Base-by-base conservation (phyloP, 1,140 invertebrate species). In the Linepithema humile region DNA sequence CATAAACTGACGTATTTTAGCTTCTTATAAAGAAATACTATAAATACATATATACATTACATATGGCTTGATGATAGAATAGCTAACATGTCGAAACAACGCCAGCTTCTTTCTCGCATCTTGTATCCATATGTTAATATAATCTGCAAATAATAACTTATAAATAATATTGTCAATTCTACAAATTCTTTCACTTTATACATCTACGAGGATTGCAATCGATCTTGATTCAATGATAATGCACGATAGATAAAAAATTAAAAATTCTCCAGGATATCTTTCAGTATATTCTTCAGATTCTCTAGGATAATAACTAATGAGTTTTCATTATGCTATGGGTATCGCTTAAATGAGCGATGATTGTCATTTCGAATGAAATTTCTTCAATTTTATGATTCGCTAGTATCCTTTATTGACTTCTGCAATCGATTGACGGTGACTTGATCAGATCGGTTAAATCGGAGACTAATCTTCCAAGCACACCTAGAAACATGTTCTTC, bases 131-230 rank as follows among this genome's bases (percentile, higher is more conserved):
- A 0, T 45, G 12, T 45, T 45, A 6, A 45, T 45, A 9, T 75
- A 32, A 40, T 43, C 57, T 45, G 6, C 15, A 1, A 7, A 32
- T 15, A 62, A 64, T 45, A 45, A 20, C 26, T 75, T n/a, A 62
- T 75, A 75, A 75, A 62, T 75, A 73, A 10, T 59, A 32, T 38
- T 75, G 12, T 45, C 38, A 62, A 6, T 5, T 45, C 5, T 10
- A 40, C 32, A 1, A 74, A 75, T 7, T 75, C 55, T 4, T 15
- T 75, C 26, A 23, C 26, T 75, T 45, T 23, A 32, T 12, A 20
- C 12, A 35, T 35, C 7, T 12, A 12, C n/a, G 17, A 35, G 20
- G 29, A 35, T 53, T 23, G 7, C 38, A 26, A 62, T 75, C 38
- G 3, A 62, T 20, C 12, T 29, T 20, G 57, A 74, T 75, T 20